A percentile compares a stretch with the other conserved stretches of the same genome.
phyloP scores from a whole-genome alignment of 1,140 invertebrate species.

The Bombus waltoni region DNA sequence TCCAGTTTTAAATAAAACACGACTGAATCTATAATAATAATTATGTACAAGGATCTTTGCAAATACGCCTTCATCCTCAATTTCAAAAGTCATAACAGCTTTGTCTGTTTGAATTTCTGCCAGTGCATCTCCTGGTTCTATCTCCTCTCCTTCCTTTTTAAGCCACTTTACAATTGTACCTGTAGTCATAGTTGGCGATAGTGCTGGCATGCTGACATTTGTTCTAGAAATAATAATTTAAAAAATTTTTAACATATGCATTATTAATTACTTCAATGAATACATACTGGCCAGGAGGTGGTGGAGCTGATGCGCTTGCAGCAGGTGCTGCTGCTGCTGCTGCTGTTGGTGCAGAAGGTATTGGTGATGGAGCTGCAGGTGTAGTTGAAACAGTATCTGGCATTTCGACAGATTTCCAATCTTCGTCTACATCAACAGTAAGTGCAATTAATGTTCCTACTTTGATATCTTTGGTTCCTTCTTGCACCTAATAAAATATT shows the following conservation, averaged over 20 bases:
- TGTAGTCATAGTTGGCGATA: conserved; percentile 99
- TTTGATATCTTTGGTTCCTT: conserved; percentile 85
- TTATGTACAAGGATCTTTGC: conserved; percentile 91
- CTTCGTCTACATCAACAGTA: conserved; percentile 87
- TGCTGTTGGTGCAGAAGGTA: conserved; percentile 4
- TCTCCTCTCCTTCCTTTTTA: conserved; percentile 96
- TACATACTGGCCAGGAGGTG: conserved; percentile 76
- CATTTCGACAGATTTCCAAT: conserved; percentile 84
- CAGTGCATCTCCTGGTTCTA: conserved; percentile 92
- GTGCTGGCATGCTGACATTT: conserved; percentile 89
- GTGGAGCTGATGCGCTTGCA: conserved; percentile 29
- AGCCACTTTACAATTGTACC: conserved; percentile 99
- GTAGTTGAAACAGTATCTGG: conserved; percentile 64
- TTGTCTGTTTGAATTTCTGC: conserved; percentile 99
- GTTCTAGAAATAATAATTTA: conserved; percentile 62
- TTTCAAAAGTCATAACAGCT: conserved; percentile 99
- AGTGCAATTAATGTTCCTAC: conserved; percentile 87
- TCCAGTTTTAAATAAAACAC: neutral
- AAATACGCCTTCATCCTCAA: conserved; percentile 97
- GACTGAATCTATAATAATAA: conserved; percentile 15
- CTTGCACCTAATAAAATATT: conserved; percentile 77
- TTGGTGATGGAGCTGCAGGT: conserved; percentile 19
- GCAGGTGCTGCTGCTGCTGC: neutral
- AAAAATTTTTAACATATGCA: neutral
- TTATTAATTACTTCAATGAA: neutral